Conservation (phyloP, 2,888 invertebrate species). For the Thalpophila matura region DNA sequence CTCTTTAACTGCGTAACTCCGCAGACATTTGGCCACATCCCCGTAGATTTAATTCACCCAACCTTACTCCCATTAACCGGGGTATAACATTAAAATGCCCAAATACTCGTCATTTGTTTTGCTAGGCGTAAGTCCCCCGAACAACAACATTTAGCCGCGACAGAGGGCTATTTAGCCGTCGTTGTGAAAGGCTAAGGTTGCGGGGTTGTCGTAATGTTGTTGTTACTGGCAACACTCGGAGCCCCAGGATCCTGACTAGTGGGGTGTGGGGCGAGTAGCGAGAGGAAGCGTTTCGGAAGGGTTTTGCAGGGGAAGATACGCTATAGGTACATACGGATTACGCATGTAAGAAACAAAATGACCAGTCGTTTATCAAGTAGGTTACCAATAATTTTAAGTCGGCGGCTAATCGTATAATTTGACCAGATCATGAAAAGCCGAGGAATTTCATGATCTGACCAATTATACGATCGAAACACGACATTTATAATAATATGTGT, state of each 20-base stretch:
- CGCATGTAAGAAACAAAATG: not conserved
- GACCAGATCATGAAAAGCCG: no score
- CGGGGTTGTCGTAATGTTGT: constrained; percentile 72
- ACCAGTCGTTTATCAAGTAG: not conserved
- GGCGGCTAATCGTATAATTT: no score
- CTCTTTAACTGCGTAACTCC: constrained; percentile 1
- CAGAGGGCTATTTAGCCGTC: constrained; percentile 73
- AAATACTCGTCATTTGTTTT: constrained; percentile 57
- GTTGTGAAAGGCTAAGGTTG: constrained; percentile 62
- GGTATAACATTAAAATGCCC: constrained; percentile 62
- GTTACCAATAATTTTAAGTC: no score
- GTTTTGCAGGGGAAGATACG: not conserved
- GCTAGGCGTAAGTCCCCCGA: constrained; percentile 59
- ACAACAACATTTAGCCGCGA: constrained; percentile 66
- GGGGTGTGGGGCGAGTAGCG: constrained; percentile 53
- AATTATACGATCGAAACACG: no score
- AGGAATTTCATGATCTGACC: no score
- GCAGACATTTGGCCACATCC: not conserved
- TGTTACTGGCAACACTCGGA: constrained; percentile 79
- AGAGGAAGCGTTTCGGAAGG: constrained; percentile 15
- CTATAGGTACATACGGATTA: no score
- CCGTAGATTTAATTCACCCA: constrained; percentile 35
- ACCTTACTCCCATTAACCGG: constrained; percentile 25
- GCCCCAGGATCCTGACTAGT: constrained; percentile 67
- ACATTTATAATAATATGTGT: no score